Evolutionary conservation across 92 coral and sea anemone genomes (phyloP), one percentile per base, ranked within the genome.

Genomic region (Phymanthus crucifer): DNA sequence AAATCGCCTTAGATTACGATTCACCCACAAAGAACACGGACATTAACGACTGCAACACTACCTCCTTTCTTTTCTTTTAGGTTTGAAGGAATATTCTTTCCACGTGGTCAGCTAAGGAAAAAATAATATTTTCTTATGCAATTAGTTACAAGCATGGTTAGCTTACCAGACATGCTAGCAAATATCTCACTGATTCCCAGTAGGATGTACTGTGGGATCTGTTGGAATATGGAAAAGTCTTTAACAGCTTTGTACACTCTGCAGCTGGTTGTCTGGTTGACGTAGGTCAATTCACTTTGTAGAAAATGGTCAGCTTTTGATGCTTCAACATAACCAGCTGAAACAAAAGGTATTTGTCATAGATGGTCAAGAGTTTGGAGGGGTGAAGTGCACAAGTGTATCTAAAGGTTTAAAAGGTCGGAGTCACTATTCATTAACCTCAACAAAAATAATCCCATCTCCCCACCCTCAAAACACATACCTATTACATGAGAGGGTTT

Each of bases 181-280:
- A 95, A 89, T 13, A 95, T 87, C 80, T 95, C 99, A 84, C 99
- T 95, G 38, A 90, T 67, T 13, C 99, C 99, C 78, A 95, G 75
- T 48, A 95, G 87, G 31, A 77, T 70, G 75, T 95, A 95, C 74
- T 95, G 99, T 3, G 99, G 99, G 21, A 91, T 75, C 71, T 95
- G 99, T 84, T 92, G 91, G 76, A 91, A 88, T 40, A 95, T 94
- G 79, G 87, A 83, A 76, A 68, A 80, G 37, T 89, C 81, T 32
- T 86, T 70, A 26, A 91, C 95, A 12, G 76, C 91, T 56, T 70
- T 74, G 78, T 92, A 90, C 6, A 47, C 80, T 45, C 86, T 73
- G 50, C 90, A 80, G 78, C 94, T 85, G 0, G 91, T 84, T 3
- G 94, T 92, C 77, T 85, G 90, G 45, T 92, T 92, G 70, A 85